phyloP scores from a whole-genome alignment of 53 echinoderm and acorn worm genomes.

The Holothuria leucospilota region DNA sequence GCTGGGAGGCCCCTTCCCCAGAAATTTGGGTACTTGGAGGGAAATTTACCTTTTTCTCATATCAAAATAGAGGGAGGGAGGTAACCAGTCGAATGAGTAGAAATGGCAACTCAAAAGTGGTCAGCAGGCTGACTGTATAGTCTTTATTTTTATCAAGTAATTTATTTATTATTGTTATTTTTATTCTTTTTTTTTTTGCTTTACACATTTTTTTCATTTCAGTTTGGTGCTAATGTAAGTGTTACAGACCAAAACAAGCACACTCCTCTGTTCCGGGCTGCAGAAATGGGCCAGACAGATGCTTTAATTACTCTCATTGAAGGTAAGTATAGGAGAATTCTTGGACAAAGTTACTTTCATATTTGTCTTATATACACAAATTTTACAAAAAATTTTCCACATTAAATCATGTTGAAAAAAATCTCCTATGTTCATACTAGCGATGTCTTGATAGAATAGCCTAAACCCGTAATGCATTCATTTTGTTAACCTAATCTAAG shows the following conservation, averaged over 20 bases:
- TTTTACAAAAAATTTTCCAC: neutral
- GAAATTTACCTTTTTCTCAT: no score
- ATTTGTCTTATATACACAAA: neutral
- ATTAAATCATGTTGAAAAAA: neutral
- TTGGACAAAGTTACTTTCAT: neutral
- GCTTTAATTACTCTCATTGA: slow-evolving; percentile 80
- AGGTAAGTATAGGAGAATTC: slow-evolving; percentile 50
- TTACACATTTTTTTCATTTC: neutral
- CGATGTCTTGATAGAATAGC: neutral
- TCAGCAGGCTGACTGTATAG: no score
- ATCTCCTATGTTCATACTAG: neutral
- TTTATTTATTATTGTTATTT: neutral
- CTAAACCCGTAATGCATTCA: no score
- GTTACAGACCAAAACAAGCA: slow-evolving; percentile 86
- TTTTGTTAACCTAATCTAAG: no score
- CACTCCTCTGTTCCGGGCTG: slow-evolving; percentile 91
- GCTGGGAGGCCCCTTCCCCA: no score
- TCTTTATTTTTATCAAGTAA: no score
- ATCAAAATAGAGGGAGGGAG: no score
- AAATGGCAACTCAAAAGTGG: no score
- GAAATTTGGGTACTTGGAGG: no score
- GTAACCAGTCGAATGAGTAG: no score
- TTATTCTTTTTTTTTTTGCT: neutral
- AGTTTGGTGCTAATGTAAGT: slow-evolving; percentile 85
- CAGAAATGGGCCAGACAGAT: slow-evolving; percentile 93